Percentiles rank a stretch among this genome's conserved stretches.
phyloP scores from a whole-genome alignment of 2,797 vertebrate genomes.

The Falco biarmicus region DNA sequence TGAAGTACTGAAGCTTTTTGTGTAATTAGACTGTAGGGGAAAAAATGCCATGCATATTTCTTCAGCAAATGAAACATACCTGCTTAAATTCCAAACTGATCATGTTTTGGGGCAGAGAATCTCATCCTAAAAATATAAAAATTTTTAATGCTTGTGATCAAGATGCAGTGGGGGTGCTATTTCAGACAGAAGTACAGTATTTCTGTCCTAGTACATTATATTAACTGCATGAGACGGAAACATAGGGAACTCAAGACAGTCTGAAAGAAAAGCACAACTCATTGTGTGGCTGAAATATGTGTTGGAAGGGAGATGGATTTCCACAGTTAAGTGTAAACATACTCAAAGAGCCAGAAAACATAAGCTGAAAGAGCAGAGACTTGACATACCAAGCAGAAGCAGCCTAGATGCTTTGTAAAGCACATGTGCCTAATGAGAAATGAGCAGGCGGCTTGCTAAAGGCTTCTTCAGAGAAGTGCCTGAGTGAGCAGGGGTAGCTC shows the following conservation, averaged over 20 bases:
- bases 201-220: background rate
- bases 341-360: background rate
- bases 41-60: background rate
- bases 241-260: background rate
- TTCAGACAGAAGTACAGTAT: background rate
- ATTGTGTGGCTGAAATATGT: background rate
- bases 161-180: background rate
- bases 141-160: background rate
- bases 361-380: background rate
- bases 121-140: background rate
- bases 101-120: background rate
- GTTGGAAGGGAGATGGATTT: background rate
- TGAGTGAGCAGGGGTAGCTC: background rate
- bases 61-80: background rate
- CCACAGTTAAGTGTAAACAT: background rate
- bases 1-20: background rate
- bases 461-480: background rate
- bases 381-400: background rate
- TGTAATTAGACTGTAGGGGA: background rate
- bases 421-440: background rate
- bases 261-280: background rate
- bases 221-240: background rate
- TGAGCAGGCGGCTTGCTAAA: background rate
- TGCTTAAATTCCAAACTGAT: background rate
- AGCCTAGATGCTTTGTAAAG: background rate